Percentiles rank a stretch among this genome's conserved stretches.
Evolutionary conservation across 2,113 vertebrate species (phyloP).

Genomic region (Dasyornis broadbenti): DNA sequence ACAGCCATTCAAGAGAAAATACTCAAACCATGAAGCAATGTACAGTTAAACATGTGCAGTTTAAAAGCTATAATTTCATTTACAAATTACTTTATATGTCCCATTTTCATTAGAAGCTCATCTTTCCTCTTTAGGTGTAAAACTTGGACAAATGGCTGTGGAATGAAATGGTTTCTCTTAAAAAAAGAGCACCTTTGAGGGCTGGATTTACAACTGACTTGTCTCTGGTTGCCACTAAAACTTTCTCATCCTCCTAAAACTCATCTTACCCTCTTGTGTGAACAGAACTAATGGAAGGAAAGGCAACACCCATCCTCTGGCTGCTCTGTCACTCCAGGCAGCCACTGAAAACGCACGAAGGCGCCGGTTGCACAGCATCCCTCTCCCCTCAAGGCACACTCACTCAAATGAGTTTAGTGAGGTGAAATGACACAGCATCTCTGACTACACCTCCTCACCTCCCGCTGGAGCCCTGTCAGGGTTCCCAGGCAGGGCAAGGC

Average conservation of each 20-base stretch:
- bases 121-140: not conserved
- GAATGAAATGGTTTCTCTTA: not conserved
- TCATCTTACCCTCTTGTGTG: not conserved
- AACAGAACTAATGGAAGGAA: not conserved
- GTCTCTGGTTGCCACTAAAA: not conserved
- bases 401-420: conserved; percentile 5
- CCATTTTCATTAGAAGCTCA: not conserved
- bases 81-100: not conserved
- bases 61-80: not conserved
- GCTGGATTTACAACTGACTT: not conserved
- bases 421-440: not conserved
- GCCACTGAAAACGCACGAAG: not conserved
- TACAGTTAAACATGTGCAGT: not conserved
- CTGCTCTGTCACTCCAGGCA: not conserved
- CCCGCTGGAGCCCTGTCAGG: not conserved
- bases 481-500: not conserved
- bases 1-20: not conserved
- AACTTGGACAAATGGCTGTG: not conserved
- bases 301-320: not conserved
- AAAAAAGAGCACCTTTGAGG: not conserved
- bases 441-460: not conserved
- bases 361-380: not conserved
- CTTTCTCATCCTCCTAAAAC: not conserved
- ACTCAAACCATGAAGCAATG: not conserved
- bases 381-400: not conserved